Conservation (phyloP, 2,888 invertebrate species). For the Colostygia pectinataria region DNA sequence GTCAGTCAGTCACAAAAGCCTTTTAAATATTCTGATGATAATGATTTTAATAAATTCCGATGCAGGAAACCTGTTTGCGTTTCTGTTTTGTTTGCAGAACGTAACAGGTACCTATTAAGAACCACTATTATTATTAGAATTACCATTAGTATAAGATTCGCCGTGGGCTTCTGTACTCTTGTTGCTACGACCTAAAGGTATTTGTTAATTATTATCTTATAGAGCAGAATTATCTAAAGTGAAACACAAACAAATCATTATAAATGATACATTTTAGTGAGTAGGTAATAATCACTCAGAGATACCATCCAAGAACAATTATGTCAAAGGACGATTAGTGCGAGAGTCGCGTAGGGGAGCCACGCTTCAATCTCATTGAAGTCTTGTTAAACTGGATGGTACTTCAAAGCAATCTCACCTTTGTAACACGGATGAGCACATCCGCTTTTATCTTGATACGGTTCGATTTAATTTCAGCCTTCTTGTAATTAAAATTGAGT, state of each 20-base stretch:
- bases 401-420: conserved; percentile 69
- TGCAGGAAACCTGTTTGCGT: too few species aligned
- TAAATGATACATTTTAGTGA: conserved; percentile 31
- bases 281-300: conserved; percentile 31
- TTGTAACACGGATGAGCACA: conserved; percentile 59
- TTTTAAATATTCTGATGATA: too few species aligned
- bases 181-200: too few species aligned
- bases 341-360: conserved; percentile 43
- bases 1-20: too few species aligned
- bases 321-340: conserved; percentile 49
- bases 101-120: too few species aligned
- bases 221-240: too few species aligned
- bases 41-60: too few species aligned
- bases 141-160: too few species aligned
- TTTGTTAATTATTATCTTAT: too few species aligned
- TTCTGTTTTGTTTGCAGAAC: too few species aligned
- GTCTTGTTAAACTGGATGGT: conserved; percentile 51
- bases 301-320: conserved; percentile 46
- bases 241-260: conserved; percentile 9
- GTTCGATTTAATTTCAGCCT: conserved; percentile 62
- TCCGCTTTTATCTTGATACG: conserved; percentile 63
- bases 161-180: too few species aligned
- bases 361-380: conserved; percentile 12
- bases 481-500: conserved; percentile 65
- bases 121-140: too few species aligned